A percentile compares a stretch with the other conserved stretches of the same genome.
Evolutionary conservation across 2,113 vertebrate genomes (phyloP).

Genomic region (Cacatua alba): DNA sequence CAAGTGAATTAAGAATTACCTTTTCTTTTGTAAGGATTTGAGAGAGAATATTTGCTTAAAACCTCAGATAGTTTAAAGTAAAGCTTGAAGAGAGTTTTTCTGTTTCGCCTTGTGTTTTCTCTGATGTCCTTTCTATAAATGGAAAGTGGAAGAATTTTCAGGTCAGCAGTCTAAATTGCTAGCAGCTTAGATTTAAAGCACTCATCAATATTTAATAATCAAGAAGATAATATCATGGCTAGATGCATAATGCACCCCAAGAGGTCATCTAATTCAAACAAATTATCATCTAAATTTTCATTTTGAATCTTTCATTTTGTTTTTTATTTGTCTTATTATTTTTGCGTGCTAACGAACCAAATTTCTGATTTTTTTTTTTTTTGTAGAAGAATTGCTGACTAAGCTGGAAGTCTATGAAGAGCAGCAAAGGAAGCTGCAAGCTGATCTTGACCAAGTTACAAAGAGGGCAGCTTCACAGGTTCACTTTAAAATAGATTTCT

Average conservation of each 20-base stretch:
- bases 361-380: neutral
- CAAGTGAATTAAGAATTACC: neutral
- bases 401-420: constrained; percentile 89
- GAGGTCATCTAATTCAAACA: neutral
- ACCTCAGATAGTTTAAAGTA: neutral
- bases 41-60: neutral
- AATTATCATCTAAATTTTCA: neutral
- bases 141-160: neutral
- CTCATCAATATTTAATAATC: neutral
- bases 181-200: neutral
- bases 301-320: neutral
- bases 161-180: neutral
- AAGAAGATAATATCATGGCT: neutral
- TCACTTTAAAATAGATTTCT: neutral
- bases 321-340: neutral
- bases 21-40: neutral
- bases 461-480: constrained; percentile 91
- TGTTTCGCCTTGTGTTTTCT: neutral
- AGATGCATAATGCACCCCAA: neutral
- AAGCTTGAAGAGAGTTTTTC: neutral
- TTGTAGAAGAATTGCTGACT: constrained; percentile 81
- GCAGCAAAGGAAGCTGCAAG: constrained; percentile 88
- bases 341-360: neutral
- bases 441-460: constrained; percentile 89
- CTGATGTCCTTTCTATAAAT: neutral